phyloP scores from a whole-genome alignment of 2,888 invertebrate species.

The Anodontia alba region DNA sequence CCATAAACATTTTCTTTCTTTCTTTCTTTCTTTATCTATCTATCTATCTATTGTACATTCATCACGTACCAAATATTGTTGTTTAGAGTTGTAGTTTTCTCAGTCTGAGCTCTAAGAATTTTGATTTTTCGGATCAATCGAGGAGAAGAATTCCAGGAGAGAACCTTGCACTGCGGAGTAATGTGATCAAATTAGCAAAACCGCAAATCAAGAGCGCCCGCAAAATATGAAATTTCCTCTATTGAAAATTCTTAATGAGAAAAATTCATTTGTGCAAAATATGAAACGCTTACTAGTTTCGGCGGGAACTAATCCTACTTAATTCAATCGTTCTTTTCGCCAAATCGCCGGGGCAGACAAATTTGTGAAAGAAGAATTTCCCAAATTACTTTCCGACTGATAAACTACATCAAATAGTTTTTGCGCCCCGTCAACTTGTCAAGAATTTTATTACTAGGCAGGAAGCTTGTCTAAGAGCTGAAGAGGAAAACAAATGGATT shows the following conservation, averaged over 20 bases:
- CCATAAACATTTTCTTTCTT: too few relatives aligned
- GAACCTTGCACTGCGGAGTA: not conserved
- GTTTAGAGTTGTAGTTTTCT: too few relatives aligned
- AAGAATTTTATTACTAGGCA: not conserved
- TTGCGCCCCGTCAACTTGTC: constrained; percentile 12
- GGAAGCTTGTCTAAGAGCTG: not conserved
- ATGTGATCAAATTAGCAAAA: constrained; percentile 6
- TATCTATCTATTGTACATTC: too few relatives aligned
- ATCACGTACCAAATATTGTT: too few relatives aligned
- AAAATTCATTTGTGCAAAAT: constrained; percentile 15
- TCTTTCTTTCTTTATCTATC: too few relatives aligned
- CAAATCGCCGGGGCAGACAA: not conserved
- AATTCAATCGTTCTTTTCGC: constrained; percentile 5
- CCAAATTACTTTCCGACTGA: not conserved
- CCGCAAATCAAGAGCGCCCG: constrained; percentile 7
- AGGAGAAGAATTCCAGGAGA: not conserved
- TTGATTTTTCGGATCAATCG: too few relatives aligned
- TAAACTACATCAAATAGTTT: constrained; percentile 3
- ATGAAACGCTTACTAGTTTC: constrained; percentile 1
- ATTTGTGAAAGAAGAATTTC: not conserved
- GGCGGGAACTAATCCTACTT: not conserved
- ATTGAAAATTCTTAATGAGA: constrained; percentile 17
- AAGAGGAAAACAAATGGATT: too few relatives aligned
- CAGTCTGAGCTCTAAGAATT: too few relatives aligned
- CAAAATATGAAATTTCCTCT: constrained; percentile 17